Evolutionary conservation across 2,888 invertebrate genomes (phyloP), one percentile per base, ranked within the genome.

Genomic region (Thera obeliscata): DNA sequence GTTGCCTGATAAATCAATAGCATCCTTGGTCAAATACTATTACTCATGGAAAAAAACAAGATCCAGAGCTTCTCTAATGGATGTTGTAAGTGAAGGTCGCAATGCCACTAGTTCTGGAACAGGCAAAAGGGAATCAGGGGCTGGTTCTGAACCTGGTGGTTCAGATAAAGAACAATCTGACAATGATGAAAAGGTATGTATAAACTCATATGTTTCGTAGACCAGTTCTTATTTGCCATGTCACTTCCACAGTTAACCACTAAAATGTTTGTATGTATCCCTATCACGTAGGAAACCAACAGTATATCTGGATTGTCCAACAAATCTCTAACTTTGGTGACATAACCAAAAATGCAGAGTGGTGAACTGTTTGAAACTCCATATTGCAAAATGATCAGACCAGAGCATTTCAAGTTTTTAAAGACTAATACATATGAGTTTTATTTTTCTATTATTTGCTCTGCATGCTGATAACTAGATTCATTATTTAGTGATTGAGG

Each of bases 21-120:
- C 98, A 57, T 97, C 97, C 79, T 94, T 99, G 81, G 99, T 99
- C 1, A 98, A 98, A 90, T 99, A 99, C 88, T 99, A 99, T 90
- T 99, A 99, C 87, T 98, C 98, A 81, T 99, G 99, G 99, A 99
- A 99, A 89, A 99, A 99, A 88, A 98, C 98, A 35, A 94, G 98
- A 78, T 97, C 97, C 80, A 95, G 98, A 67, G 98, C 97, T 64
- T 98, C 98, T 81, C 94, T 98, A 49, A 99, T 99, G 98, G 99
- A 99, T 91, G 91, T 88, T 22, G 96, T 97, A 35, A 96, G 97
- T 78, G 96, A 96, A 78, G 95, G 95, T 54, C 95, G 97, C 56
- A 97, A 97, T 78, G 95, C 96, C 70, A 95, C 95, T 36, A 93
- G 94, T 64, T 95, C 95, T 70, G 95, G 95, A 69, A 94, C 95